These are phyloP conservation scores for Spinus pinus DNA, from an alignment of 2,797 vertebrate genomes.

Conservation along the genomic window DNA sequence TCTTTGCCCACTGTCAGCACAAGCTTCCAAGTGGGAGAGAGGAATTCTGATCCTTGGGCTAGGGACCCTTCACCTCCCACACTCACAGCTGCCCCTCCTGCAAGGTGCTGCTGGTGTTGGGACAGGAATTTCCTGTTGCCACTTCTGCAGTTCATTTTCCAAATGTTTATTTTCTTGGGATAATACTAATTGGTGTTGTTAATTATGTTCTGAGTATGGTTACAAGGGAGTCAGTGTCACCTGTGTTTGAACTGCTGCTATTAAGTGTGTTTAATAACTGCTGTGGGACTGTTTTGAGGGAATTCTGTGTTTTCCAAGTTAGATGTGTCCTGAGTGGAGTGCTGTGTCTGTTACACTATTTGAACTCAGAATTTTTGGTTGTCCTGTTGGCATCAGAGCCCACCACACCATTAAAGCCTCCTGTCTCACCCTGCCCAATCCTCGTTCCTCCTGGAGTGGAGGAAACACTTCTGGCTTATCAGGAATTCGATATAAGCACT, in stretches of 20 bases:
- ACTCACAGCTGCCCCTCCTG: accelerated
- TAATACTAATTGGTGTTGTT: not conserved
- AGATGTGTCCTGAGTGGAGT: accelerated
- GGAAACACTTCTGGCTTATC: not conserved
- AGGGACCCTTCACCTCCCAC: too few relatives aligned
- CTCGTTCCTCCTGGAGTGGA: not conserved
- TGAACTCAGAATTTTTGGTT: not conserved
- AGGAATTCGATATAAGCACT: accelerated
- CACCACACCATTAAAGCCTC: accelerated
- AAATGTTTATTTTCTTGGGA: accelerated
- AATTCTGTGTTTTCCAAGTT: accelerated
- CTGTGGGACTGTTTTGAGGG: not conserved
- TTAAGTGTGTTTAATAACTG: accelerated
- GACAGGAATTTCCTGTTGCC: not conserved
- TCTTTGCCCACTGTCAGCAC: not conserved
- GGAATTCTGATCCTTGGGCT: not conserved
- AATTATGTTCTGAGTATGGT: accelerated
- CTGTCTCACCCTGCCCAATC: not conserved
- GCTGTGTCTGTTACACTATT: accelerated
- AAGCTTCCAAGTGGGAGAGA: accelerated
- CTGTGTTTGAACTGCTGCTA: not conserved
- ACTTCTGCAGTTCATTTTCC: not conserved
- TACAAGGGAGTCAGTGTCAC: accelerated
- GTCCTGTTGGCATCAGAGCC: not conserved
- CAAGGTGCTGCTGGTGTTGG: not conserved